phyloP scores from a whole-genome alignment of 2,888 invertebrate species.

The Hemaris fuciformis region DNA sequence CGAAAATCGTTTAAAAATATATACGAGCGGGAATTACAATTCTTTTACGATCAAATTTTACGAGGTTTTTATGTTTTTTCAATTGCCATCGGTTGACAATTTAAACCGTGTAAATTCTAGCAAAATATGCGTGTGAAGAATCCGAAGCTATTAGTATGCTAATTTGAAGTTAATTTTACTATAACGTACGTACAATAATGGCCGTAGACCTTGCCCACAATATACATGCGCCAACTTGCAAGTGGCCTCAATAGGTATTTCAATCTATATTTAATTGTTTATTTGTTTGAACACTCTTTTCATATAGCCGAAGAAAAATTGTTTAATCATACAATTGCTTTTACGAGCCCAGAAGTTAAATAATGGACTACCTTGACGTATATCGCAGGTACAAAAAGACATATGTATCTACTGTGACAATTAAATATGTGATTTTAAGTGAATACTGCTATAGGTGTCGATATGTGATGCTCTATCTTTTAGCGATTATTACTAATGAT shows the following conservation, averaged over 20 bases:
- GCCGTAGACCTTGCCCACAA: slow-evolving; percentile 22
- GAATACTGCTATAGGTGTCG: too few relatives aligned
- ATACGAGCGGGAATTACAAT: slow-evolving; percentile 61
- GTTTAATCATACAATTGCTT: too few relatives aligned
- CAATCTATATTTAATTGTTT: slow-evolving; percentile 1
- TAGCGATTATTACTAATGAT: too few relatives aligned
- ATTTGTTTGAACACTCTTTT: not conserved
- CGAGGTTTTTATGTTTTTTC: slow-evolving; percentile 72
- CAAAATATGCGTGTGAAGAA: slow-evolving; percentile 64
- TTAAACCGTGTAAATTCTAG: slow-evolving; percentile 72
- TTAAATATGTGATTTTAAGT: too few relatives aligned
- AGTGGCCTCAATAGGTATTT: not conserved
- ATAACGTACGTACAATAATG: slow-evolving; percentile 18
- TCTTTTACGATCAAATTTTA: slow-evolving; percentile 75
- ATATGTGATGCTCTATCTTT: too few relatives aligned
- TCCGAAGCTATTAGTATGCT: slow-evolving; percentile 66
- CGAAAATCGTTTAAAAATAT: slow-evolving; percentile 48
- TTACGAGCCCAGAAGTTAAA: too few relatives aligned
- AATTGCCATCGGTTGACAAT: slow-evolving; percentile 74
- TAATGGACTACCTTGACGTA: too few relatives aligned
- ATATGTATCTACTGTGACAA: too few relatives aligned
- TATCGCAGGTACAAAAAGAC: too few relatives aligned
- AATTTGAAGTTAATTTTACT: slow-evolving; percentile 41
- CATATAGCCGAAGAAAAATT: too few relatives aligned
- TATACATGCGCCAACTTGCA: slow-evolving; percentile 1